Evolutionary conservation across 2,888 invertebrate species (phyloP).

Genomic region (Dolomedes plantarius): DNA sequence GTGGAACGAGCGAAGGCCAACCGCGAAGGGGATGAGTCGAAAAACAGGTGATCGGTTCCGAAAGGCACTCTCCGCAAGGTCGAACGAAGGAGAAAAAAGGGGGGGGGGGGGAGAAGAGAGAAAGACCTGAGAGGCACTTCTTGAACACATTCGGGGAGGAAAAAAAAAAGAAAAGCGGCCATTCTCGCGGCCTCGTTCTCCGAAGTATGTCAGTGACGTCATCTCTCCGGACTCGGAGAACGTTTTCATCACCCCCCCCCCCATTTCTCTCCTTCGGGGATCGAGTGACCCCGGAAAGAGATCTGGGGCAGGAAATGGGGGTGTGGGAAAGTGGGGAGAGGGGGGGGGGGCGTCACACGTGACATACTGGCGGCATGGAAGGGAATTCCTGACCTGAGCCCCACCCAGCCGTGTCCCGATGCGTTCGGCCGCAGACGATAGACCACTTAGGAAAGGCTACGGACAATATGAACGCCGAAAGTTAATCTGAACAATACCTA

Average conservation of each 20-base stretch:
- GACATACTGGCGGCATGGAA: background rate
- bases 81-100: background rate
- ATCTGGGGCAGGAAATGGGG: background rate
- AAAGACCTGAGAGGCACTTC: background rate
- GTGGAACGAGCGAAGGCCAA: too few species aligned
- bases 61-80: background rate
- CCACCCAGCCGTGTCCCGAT: too few species aligned
- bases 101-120: background rate
- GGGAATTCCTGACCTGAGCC: background rate
- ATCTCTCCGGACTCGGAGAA: background rate
- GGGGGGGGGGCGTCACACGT: background rate
- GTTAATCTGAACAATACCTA: too few species aligned
- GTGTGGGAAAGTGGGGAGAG: too few species aligned
- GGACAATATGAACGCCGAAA: too few species aligned
- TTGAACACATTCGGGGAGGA: background rate
- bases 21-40: too few species aligned
- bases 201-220: constrained; percentile 11
- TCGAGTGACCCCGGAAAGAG: constrained; percentile 15
- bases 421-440: too few species aligned
- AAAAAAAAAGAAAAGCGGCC: background rate
- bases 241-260: background rate
- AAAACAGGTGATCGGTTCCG: background rate
- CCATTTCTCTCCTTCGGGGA: constrained; percentile 1
- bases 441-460: too few species aligned
- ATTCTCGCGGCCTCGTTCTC: background rate